Conservation (phyloP, 2,113 vertebrate species). For the Labrus mixtus region DNA sequence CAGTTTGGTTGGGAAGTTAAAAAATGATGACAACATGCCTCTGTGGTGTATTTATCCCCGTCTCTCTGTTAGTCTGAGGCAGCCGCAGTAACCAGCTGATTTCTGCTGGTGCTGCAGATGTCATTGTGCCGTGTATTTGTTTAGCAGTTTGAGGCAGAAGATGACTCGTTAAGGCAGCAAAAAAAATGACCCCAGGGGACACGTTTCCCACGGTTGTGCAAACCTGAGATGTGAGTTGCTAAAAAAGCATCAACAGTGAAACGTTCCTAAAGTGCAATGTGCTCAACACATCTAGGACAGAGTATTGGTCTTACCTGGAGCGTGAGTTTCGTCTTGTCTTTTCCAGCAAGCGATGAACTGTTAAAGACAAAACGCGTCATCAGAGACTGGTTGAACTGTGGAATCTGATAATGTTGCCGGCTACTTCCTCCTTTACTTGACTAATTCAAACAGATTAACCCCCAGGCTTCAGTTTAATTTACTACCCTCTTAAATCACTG, state of each 20-base stretch:
- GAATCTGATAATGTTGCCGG: neutral
- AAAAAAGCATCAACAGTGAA: slow-evolving; percentile 7
- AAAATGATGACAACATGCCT: slow-evolving; percentile 28
- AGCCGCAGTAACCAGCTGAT: slow-evolving; percentile 28
- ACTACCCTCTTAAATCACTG: too few species aligned
- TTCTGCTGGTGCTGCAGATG: slow-evolving; percentile 51
- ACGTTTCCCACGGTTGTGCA: slow-evolving; percentile 1
- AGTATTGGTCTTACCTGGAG: slow-evolving; percentile 84
- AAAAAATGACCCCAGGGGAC: slow-evolving; percentile 1
- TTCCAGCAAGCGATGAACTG: slow-evolving; percentile 88
- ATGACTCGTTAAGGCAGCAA: slow-evolving; percentile 32
- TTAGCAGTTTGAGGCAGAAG: slow-evolving; percentile 37
- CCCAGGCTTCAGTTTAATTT: too few species aligned
- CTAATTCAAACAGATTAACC: neutral
- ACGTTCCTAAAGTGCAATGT: neutral
- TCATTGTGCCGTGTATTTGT: slow-evolving; percentile 50
- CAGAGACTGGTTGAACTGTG: neutral
- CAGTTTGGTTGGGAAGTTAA: slow-evolving; percentile 5
- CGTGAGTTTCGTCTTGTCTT: slow-evolving; percentile 92
- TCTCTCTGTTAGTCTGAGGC: slow-evolving; percentile 22
- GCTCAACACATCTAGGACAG: neutral
- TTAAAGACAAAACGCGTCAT: neutral
- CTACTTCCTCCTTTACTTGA: neutral
- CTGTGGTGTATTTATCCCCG: slow-evolving; percentile 36
- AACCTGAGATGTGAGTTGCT: neutral